phyloP scores from a whole-genome alignment of 2,888 invertebrate genomes.

The Cosmia trapezina region DNA sequence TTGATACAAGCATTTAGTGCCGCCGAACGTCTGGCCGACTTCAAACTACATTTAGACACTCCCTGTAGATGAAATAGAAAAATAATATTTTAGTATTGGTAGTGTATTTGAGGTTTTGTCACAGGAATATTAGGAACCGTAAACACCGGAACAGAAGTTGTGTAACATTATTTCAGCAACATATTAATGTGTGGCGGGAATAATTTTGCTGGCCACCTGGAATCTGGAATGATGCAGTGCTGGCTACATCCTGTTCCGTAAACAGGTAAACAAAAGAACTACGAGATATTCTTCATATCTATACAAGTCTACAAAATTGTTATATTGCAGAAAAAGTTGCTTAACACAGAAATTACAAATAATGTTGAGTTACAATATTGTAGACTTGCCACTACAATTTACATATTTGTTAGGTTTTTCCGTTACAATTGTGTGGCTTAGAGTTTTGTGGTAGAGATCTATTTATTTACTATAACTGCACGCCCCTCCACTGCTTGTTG shows the following conservation, averaged over 20 bases:
- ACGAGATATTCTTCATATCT: not conserved
- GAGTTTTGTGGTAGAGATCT: not conserved
- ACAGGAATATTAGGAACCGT: not conserved
- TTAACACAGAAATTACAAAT: too few species aligned
- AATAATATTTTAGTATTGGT: not conserved
- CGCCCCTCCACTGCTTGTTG: too few species aligned
- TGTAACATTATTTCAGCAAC: not conserved
- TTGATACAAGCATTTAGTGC: constrained; percentile 94
- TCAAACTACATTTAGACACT: constrained; percentile 87
- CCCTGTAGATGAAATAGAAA: constrained; percentile 87
- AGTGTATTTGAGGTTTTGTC: not conserved
- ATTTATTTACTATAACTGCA: too few species aligned
- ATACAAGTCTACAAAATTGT: not conserved
- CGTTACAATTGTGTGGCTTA: not conserved
- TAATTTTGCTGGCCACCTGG: too few species aligned
- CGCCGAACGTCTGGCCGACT: constrained; percentile 94
- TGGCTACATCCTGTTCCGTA: too few species aligned
- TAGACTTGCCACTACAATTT: too few species aligned
- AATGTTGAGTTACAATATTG: too few species aligned
- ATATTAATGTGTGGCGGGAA: too few species aligned
- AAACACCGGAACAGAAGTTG: not conserved
- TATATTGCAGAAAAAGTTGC: too few species aligned
- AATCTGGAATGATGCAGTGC: too few species aligned
- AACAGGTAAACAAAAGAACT: not conserved
- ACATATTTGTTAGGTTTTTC: not conserved